A percentile compares a stretch with the other conserved stretches of the same genome.
Evolutionary conservation across 2,888 invertebrate genomes (phyloP).

Genomic region (Chrysodeixis includens): DNA sequence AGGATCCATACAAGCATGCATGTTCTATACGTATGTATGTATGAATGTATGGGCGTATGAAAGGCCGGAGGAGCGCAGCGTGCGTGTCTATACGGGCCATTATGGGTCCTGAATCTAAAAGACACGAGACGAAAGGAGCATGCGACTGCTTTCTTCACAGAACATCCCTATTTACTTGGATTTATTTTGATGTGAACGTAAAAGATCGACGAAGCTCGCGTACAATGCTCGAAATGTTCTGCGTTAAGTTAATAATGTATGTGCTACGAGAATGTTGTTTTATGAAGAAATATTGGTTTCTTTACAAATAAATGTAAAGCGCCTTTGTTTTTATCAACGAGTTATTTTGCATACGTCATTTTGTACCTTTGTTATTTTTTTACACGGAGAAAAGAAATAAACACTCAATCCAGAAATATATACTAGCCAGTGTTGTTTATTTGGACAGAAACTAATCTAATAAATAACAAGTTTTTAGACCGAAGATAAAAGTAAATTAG

Average conservation of each 20-base stretch:
- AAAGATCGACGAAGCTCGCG: background rate
- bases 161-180: conserved; percentile 20
- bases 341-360: no score
- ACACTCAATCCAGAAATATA: no score
- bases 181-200: background rate
- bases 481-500: no score
- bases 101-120: conserved; percentile 37
- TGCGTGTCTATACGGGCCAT: conserved; percentile 41
- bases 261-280: background rate
- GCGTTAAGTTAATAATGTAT: conserved; percentile 1
- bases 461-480: no score
- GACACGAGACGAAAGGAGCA: conserved; percentile 15
- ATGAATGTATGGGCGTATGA: conserved; percentile 19
- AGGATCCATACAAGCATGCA: conserved; percentile 7
- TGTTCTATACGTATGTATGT: background rate
- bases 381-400: no score
- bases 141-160: conserved; percentile 9
- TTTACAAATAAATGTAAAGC: no score
- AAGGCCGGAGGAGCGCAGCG: conserved; percentile 32
- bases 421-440: no score
- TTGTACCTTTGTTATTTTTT: no score
- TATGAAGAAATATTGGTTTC: no score
- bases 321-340: no score
- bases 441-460: no score
- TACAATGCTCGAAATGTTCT: no score